phyloP scores from a whole-genome alignment of 2,113 vertebrate genomes.

The Dermatemys mawii region DNA sequence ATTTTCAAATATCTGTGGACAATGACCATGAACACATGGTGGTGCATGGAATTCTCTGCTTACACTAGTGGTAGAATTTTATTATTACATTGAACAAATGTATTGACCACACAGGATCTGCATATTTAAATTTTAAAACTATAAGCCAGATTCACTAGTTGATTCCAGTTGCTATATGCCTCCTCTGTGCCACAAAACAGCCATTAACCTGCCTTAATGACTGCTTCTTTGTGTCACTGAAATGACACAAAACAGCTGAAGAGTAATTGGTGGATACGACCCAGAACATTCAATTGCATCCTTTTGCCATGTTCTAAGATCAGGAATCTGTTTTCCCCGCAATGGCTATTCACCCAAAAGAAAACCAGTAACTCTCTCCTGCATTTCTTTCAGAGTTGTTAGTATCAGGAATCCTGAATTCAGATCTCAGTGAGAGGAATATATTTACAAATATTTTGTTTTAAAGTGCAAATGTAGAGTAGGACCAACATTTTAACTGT shows the following conservation, averaged over 20 bases:
- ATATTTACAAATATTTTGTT: slow-evolving; percentile 36
- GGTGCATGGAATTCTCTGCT: not conserved
- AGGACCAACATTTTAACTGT: not conserved
- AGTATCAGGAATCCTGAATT: slow-evolving; percentile 25
- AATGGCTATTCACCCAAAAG: slow-evolving; percentile 6
- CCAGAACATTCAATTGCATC: slow-evolving; percentile 13
- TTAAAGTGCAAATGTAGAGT: not conserved
- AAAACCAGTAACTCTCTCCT: slow-evolving; percentile 49
- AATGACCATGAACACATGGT: not conserved
- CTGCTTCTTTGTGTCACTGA: slow-evolving; percentile 34
- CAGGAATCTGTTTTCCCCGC: slow-evolving; percentile 33
- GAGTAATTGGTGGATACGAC: not conserved
- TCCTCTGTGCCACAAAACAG: slow-evolving; percentile 27
- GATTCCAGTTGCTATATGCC: not conserved
- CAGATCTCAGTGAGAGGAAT: slow-evolving; percentile 8
- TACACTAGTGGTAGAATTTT: not conserved
- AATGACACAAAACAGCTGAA: slow-evolving; percentile 51
- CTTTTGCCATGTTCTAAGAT: slow-evolving; percentile 38
- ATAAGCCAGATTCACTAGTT: not conserved
- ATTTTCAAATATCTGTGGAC: not conserved
- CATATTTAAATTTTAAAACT: slow-evolving; percentile 11
- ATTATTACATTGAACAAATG: not conserved
- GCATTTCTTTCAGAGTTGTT: slow-evolving; percentile 49
- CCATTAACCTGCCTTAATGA: slow-evolving; percentile 46
- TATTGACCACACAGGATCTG: not conserved